A percentile compares a stretch with the other conserved stretches of the same genome.
phyloP scores from a whole-genome alignment of 1,140 invertebrate genomes.

The Solenopsis invicta region DNA sequence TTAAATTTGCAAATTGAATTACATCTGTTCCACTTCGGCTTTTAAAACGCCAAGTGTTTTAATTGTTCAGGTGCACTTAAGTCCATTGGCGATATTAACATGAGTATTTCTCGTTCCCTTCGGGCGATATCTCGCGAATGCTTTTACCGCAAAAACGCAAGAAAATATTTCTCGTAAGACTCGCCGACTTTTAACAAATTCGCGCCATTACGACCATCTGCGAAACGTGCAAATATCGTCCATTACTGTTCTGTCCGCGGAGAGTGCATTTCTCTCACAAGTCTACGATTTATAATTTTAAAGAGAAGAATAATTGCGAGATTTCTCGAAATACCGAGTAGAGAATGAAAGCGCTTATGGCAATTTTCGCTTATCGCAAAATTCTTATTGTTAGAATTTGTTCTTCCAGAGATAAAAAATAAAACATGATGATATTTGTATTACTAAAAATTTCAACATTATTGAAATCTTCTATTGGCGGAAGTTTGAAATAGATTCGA shows the following conservation, averaged over 20 bases:
- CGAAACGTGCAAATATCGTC: conserved; percentile 21
- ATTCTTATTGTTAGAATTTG: background rate
- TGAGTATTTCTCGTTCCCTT: conserved; percentile 8
- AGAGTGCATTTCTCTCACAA: background rate
- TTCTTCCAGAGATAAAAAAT: background rate
- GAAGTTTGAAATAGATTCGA: background rate
- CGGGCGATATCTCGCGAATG: conserved; percentile 13
- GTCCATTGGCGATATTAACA: conserved; percentile 10
- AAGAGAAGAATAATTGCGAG: background rate
- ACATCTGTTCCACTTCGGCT: background rate
- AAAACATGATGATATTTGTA: background rate
- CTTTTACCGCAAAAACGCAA: conserved; percentile 29
- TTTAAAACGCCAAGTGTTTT: background rate
- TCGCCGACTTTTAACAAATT: conserved; percentile 33
- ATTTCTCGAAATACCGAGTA: background rate
- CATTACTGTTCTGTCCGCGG: background rate
- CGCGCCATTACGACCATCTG: background rate
- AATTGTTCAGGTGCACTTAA: conserved; percentile 1
- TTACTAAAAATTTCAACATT: background rate
- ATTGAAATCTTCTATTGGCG: background rate
- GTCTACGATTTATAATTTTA: conserved; percentile 24
- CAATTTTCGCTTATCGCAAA: no score
- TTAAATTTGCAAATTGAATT: no score
- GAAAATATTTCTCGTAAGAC: conserved; percentile 24
- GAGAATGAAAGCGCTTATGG: background rate